Conservation (phyloP, 2,113 vertebrate genomes). For the Capreolus pygargus region DNA sequence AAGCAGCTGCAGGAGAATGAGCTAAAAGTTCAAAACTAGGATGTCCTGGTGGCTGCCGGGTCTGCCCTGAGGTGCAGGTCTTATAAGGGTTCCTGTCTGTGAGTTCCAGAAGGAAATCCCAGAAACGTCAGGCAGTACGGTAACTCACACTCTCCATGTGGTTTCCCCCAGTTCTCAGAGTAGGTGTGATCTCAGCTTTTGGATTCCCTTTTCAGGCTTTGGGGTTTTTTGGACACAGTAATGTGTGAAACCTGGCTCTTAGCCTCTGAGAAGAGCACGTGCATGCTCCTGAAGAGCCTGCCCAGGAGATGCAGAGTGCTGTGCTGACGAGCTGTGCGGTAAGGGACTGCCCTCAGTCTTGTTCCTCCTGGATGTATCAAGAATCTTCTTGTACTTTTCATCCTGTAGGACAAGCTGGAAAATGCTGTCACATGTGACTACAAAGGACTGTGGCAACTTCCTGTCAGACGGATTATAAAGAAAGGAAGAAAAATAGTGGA, state of each 20-base stretch:
- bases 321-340: neutral
- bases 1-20: neutral
- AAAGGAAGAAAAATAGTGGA: slow-evolving; percentile 6
- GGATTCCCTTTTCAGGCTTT: neutral
- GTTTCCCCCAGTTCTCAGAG: neutral
- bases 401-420: neutral
- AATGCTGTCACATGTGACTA: neutral
- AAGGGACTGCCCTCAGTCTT: neutral
- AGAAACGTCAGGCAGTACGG: neutral
- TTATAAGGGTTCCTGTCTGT: neutral
- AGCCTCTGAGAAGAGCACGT: neutral
- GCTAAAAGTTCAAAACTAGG: neutral
- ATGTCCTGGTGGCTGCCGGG: neutral
- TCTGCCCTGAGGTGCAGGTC: neutral
- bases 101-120: neutral
- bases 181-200: neutral
- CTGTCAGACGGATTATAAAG: neutral
- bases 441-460: neutral
- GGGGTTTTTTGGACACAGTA: neutral
- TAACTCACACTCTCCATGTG: neutral
- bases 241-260: neutral
- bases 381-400: neutral
- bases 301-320: neutral
- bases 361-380: neutral
- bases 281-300: neutral